phyloP scores from a whole-genome alignment of 2,888 invertebrate genomes.

The Aphidoletes aphidimyza region DNA sequence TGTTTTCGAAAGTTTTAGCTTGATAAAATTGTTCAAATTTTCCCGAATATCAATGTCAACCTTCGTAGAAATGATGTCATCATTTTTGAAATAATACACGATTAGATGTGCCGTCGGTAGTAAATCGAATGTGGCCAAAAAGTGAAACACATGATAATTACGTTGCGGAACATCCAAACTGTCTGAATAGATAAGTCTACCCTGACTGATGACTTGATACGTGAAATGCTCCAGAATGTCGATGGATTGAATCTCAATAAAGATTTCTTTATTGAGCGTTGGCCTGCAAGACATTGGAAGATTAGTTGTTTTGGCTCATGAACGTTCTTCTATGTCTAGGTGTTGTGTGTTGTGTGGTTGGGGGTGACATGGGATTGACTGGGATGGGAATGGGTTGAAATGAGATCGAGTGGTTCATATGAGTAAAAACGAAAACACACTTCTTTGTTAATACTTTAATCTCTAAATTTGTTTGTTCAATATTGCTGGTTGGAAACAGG shows the following conservation, averaged over 20 bases:
- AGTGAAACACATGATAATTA: constrained; percentile 63
- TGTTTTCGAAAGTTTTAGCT: constrained; percentile 62
- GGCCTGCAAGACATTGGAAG: no score
- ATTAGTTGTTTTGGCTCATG: constrained; percentile 23
- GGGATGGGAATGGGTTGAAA: no score
- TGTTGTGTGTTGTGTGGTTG: neutral
- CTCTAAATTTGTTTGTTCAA: constrained; percentile 41
- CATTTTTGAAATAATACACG: constrained; percentile 78
- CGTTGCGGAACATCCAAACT: constrained; percentile 44
- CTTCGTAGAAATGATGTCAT: constrained; percentile 83
- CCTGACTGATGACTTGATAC: constrained; percentile 83
- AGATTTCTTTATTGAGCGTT: constrained; percentile 55
- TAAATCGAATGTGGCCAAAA: constrained; percentile 77
- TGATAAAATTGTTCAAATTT: constrained; percentile 72
- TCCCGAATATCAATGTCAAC: constrained; percentile 82
- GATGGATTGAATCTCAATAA: constrained; percentile 64
- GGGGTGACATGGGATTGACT: constrained; percentile 53
- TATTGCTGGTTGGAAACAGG: constrained; percentile 28
- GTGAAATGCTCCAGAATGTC: constrained; percentile 78
- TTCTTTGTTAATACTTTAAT: constrained; percentile 48
- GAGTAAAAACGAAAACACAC: constrained; percentile 2
- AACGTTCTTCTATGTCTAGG: constrained; percentile 10
- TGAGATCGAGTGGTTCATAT: no score
- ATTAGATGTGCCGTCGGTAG: constrained; percentile 81
- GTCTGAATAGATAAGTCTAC: constrained; percentile 66